Evolutionary conservation across 2,888 invertebrate genomes (phyloP).

Genomic region (Deladenus siricidicola): DNA sequence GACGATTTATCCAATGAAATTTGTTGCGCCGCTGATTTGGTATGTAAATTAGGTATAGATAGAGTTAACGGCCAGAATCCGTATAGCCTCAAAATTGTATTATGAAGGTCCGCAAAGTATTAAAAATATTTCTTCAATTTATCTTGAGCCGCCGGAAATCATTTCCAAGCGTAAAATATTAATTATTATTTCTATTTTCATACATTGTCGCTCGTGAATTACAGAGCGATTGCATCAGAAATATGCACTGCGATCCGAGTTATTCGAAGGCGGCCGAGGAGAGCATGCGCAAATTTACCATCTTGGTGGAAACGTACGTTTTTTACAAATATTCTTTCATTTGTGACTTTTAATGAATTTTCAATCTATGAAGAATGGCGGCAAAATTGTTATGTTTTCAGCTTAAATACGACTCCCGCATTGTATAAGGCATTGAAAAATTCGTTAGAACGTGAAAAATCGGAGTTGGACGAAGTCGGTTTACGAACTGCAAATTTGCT

Average conservation of each 20-base stretch:
- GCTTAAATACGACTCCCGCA: slow-evolving; percentile 76
- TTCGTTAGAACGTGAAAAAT: slow-evolving; percentile 65
- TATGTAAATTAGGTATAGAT: no score
- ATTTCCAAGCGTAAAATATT: no score
- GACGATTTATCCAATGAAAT: slow-evolving; percentile 88
- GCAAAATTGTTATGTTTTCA: slow-evolving; percentile 15
- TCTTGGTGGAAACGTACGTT: slow-evolving; percentile 79
- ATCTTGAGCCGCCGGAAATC: no score
- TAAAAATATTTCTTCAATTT: no score
- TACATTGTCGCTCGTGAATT: no score
- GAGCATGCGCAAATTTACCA: slow-evolving; percentile 76
- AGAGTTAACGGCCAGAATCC: no score
- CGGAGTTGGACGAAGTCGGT: slow-evolving; percentile 64
- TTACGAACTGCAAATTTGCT: slow-evolving; percentile 78
- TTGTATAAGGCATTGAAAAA: slow-evolving; percentile 71
- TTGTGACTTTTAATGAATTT: neutral
- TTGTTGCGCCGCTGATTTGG: slow-evolving; percentile 87
- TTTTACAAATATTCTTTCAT: no score
- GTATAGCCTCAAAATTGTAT: no score
- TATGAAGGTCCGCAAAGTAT: no score
- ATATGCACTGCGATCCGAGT: slow-evolving; percentile 72
- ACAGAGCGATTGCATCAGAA: slow-evolving; percentile 80
- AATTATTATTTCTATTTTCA: no score
- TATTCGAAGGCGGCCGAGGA: slow-evolving; percentile 78
- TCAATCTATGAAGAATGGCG: neutral